These are phyloP conservation scores for Drosophila meridionalis DNA, from an alignment of 2,888 invertebrate species.

Conservation along the genomic window DNA sequence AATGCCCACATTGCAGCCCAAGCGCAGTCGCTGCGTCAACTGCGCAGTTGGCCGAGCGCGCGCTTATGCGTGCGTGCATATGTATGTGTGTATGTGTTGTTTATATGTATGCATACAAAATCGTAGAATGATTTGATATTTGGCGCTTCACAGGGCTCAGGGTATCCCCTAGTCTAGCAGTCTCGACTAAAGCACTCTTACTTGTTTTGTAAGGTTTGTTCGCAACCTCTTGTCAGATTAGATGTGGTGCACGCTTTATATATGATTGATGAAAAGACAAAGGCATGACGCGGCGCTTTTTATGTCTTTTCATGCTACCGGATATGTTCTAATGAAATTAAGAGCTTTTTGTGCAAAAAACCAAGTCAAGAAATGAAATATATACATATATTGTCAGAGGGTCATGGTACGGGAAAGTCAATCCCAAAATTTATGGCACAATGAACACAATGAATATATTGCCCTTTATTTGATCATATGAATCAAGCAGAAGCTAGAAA, in stretches of 20 bases:
- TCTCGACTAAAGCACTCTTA: no score
- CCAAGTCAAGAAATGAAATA: background rate
- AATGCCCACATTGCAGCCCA: no score
- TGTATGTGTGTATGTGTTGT: no score
- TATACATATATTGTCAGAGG: background rate
- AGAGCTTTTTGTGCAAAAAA: constrained; percentile 36
- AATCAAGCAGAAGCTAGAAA: background rate
- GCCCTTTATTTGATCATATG: background rate
- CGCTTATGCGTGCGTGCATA: no score
- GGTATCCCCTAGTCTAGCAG: no score
- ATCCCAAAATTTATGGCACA: background rate
- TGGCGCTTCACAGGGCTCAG: no score
- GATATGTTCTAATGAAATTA: constrained; percentile 65
- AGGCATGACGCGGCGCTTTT: constrained; percentile 51
- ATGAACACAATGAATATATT: background rate
- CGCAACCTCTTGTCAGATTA: constrained; percentile 39
- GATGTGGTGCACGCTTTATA: constrained; percentile 34
- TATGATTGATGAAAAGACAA: constrained; percentile 66
- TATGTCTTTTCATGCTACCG: constrained; percentile 6
- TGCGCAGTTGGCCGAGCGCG: no score
- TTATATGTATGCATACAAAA: no score
- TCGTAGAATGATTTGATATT: no score
- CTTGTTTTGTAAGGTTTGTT: constrained; percentile 10
- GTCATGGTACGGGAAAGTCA: background rate
- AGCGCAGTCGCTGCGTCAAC: no score